A percentile compares a stretch with the other conserved stretches of the same genome.
phyloP scores from a whole-genome alignment of 2,797 vertebrate species.

The Protosalanx chinensis region DNA sequence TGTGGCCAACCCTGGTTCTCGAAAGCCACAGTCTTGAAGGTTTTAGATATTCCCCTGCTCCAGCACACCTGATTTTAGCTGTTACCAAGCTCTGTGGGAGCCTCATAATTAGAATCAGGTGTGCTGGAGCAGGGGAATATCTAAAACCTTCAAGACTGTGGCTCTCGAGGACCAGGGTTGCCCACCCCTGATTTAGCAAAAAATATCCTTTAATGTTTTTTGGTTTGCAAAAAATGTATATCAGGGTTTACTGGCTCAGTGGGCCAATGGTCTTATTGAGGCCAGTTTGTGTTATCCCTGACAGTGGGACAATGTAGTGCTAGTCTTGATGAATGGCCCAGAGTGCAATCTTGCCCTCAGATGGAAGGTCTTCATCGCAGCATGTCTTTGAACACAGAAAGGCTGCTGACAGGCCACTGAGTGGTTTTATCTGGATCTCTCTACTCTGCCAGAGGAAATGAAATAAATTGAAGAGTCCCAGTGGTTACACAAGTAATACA shows the following conservation, averaged over 20 bases:
- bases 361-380: slow-evolving; percentile 44
- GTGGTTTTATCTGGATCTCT: neutral
- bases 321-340: slow-evolving; percentile 62
- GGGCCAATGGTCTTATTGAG: slow-evolving; percentile 61
- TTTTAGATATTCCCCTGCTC: too few species aligned
- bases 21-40: too few species aligned
- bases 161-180: too few species aligned
- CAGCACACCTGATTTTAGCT: too few species aligned
- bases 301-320: slow-evolving; percentile 42
- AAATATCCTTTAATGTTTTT: slow-evolving; percentile 33
- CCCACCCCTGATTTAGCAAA: neutral
- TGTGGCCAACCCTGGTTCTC: too few species aligned
- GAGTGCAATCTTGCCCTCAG: slow-evolving; percentile 48
- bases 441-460: neutral
- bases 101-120: too few species aligned
- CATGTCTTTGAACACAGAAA: slow-evolving; percentile 26
- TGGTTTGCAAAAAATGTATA: slow-evolving; percentile 46
- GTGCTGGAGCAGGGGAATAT: too few species aligned
- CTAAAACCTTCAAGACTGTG: too few species aligned
- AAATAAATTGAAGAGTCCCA: neutral
- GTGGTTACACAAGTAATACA: slow-evolving; percentile 9
- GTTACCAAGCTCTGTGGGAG: too few species aligned
- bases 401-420: slow-evolving; percentile 5
- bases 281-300: slow-evolving; percentile 60
- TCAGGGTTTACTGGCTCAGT: slow-evolving; percentile 53